Evolutionary conservation across 2,888 invertebrate genomes (phyloP), one percentile per base, ranked within the genome.

Genomic region (Aspidapion aeneum): DNA sequence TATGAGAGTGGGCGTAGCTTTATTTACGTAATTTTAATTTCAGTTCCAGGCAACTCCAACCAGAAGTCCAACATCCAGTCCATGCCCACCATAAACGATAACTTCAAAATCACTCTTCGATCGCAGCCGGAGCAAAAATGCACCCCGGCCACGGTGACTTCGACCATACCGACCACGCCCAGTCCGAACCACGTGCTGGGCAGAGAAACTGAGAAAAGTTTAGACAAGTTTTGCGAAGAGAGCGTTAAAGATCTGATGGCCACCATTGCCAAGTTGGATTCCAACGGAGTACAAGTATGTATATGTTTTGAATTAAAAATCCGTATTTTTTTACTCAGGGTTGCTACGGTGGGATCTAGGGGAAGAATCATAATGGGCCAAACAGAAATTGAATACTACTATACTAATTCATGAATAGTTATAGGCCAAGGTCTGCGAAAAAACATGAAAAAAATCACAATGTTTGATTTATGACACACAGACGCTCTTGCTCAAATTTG

Each of bases 191-290:
- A 87, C 74, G 84, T 75, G 83, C 73, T 75, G 67, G 74, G 75
- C 16, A 72, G 73, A 55, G 88, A 87, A 71, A 85, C 87, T 48
- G 87, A 87, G 65, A 84, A 86, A 69, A 86, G 84, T 70, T 83
- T 93, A 74, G 93, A 93, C 80, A 90, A 90, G 77, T 90, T 90
- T 77, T 91, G 92, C 78, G 90, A 91, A 77, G 92, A 92, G 76
- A 91, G 91, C 1, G 90, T 93, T 66, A 91, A 91, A 76, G 93
- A 93, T 82, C 82, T 93, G 69, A 91, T 93, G 89, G 90, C 91
- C 63, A 93, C 93, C 64, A 93, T 93, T 77, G 93, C 93, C 67
- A 92, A 93, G 81, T 81, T 93, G 73, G 93, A 93, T 81, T 91
- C 91, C 20, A 93, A 93, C 80, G 93, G 93, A 54, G 93, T 93